Percentiles rank a stretch among this genome's conserved stretches.
Evolutionary conservation across 2,113 vertebrate species (phyloP).

Genomic region (Podarcis raffonei): DNA sequence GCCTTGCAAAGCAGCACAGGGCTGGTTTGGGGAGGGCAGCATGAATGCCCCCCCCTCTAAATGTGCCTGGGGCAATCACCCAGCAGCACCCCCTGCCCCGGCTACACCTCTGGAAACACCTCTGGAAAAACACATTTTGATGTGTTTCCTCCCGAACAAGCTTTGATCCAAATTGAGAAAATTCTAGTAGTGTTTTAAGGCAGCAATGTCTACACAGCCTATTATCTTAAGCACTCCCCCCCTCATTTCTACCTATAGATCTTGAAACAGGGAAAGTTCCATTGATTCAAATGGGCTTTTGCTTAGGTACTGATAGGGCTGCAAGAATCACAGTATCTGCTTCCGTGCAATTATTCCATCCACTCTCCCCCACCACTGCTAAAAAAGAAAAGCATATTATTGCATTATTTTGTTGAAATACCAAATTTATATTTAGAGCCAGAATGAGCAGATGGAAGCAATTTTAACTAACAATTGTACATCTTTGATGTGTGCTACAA

Average conservation of each 20-base stretch:
- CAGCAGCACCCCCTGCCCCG: too few relatives aligned
- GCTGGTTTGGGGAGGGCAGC: background rate
- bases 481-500: constrained; percentile 35
- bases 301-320: background rate
- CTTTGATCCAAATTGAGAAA: too few relatives aligned
- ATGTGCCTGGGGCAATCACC: too few relatives aligned
- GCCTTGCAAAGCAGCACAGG: too few relatives aligned
- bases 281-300: background rate
- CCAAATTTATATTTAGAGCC: constrained; percentile 49
- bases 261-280: background rate
- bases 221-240: too few relatives aligned
- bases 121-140: too few relatives aligned
- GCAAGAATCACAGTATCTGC: background rate
- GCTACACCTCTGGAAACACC: too few relatives aligned
- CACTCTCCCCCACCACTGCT: background rate
- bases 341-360: constrained; percentile 19
- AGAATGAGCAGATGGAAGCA: constrained; percentile 58
- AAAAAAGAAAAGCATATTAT: background rate
- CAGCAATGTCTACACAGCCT: too few relatives aligned
- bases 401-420: constrained; percentile 41
- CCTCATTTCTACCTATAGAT: background rate
- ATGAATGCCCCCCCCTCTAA: background rate
- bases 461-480: constrained; percentile 12
- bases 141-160: too few relatives aligned
- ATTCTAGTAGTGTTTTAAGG: too few relatives aligned